Conservation (phyloP, 2,888 invertebrate genomes). For the Ichneumoninae sp. region DNA sequence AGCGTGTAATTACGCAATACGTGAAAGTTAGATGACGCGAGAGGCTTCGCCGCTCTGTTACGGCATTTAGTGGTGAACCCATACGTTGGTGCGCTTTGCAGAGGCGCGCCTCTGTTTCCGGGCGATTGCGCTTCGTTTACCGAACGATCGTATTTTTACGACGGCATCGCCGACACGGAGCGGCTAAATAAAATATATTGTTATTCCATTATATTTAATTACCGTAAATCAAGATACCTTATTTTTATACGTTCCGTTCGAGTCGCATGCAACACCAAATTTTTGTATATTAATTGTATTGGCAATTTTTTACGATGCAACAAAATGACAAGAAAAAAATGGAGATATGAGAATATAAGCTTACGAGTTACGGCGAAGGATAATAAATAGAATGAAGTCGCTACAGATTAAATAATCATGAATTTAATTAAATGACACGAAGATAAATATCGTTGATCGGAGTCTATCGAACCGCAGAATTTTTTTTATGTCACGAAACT, state of each 20-base stretch:
- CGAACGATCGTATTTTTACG: not conserved
- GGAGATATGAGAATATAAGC: no score
- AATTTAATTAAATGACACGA: not conserved
- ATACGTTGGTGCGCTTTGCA: not conserved
- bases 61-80: conserved; percentile 1
- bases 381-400: no score
- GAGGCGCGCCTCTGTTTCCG: not conserved
- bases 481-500: not conserved
- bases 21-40: conserved; percentile 14
- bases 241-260: no score
- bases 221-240: no score
- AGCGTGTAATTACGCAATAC: conserved; percentile 23
- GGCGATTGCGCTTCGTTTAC: not conserved
- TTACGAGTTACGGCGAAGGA: no score
- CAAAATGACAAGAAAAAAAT: no score
- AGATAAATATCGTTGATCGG: not conserved
- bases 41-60: not conserved
- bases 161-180: not conserved
- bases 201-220: not conserved
- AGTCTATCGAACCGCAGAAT: no score
- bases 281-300: no score
- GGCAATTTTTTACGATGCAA: no score
- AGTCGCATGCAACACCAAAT: no score
- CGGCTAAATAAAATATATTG: not conserved
- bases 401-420: no score